Percentiles rank a stretch among this genome's conserved stretches.
These are phyloP conservation scores for Artemisiospiza belli DNA, from an alignment of 2,113 vertebrate species.

Conservation along the genomic window DNA sequence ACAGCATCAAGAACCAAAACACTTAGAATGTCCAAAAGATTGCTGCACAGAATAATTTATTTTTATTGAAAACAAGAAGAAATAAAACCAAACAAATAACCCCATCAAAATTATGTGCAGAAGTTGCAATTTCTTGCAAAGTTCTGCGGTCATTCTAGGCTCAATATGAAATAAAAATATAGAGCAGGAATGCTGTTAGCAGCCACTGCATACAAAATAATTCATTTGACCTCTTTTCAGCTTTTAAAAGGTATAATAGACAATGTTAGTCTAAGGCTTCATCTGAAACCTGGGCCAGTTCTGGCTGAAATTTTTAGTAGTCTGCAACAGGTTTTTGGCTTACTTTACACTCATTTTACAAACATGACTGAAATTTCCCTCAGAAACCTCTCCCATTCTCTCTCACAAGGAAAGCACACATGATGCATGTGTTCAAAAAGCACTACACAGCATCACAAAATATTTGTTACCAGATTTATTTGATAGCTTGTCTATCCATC, in stretches of 20 bases:
- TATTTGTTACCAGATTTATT: neutral
- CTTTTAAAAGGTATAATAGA: neutral
- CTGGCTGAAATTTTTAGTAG: neutral
- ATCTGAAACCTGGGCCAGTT: neutral
- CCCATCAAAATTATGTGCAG: neutral
- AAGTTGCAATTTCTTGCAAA: neutral
- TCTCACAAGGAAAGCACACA: neutral
- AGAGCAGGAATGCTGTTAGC: neutral
- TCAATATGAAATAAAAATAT: neutral
- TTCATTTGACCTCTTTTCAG: neutral
- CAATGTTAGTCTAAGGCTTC: neutral
- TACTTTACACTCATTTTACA: neutral
- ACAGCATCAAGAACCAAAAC: neutral
- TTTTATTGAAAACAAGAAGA: neutral
- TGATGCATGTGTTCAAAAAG: neutral
- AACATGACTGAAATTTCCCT: neutral
- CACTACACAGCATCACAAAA: neutral
- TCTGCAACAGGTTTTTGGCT: neutral
- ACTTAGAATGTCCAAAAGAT: neutral
- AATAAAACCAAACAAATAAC: neutral
- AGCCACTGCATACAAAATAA: neutral
- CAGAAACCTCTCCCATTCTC: neutral
- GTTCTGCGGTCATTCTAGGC: neutral
- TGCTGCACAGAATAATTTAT: neutral
- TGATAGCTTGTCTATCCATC: neutral